Evolutionary conservation across 2,113 vertebrate species (phyloP).

Genomic region (Hippocampus mohnikei): DNA sequence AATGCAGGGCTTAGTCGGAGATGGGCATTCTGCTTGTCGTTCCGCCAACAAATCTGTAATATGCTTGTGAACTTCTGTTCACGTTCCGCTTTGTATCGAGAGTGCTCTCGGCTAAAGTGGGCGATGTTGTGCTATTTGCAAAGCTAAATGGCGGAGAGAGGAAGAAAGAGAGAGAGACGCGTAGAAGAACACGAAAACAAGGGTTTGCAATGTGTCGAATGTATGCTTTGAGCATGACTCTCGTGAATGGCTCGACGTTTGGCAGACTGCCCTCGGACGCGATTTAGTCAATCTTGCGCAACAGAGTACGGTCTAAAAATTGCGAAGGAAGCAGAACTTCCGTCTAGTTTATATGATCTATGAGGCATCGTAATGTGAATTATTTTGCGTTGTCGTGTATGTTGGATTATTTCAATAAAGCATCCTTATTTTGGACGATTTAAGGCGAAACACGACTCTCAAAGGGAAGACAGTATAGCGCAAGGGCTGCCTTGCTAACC

Average conservation of each 20-base stretch:
- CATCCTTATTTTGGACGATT: no score
- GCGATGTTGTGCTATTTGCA: not conserved
- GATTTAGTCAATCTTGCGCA: no score
- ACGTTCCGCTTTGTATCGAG: not conserved
- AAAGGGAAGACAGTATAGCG: constrained; percentile 40
- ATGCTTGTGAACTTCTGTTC: constrained; percentile 30
- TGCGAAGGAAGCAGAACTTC: no score
- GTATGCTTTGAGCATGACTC: no score
- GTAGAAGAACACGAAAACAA: not conserved
- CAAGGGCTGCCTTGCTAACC: constrained; percentile 48
- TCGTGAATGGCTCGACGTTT: no score
- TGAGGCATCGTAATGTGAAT: not conserved
- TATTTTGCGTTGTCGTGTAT: not conserved
- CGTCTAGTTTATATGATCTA: not conserved
- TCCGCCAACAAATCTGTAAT: constrained; percentile 41
- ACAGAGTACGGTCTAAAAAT: no score
- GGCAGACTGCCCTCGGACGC: no score
- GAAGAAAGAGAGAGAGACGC: not conserved
- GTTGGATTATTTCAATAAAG: no score
- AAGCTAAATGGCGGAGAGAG: not conserved
- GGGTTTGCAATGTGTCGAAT: not conserved
- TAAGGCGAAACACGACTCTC: no score
- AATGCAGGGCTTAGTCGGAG: constrained; percentile 30
- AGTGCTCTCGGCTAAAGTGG: not conserved
- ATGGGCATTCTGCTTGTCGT: constrained; percentile 33